These are phyloP conservation scores for Zapornia atra DNA, from an alignment of 2,113 vertebrate species.

Conservation along the genomic window DNA sequence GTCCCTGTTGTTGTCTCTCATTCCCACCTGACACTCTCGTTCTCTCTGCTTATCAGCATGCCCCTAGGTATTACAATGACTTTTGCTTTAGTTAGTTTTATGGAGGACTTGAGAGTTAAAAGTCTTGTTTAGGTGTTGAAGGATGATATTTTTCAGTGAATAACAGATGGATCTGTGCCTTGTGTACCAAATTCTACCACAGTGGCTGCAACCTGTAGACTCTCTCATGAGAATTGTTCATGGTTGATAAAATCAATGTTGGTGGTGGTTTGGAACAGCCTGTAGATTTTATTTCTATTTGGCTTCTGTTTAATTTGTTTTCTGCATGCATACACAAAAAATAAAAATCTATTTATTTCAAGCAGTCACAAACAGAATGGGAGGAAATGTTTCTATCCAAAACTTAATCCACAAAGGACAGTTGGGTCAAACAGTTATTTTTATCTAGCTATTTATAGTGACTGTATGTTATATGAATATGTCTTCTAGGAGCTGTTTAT, in stretches of 20 bases:
- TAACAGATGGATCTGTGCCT: background rate
- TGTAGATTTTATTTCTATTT: slow-evolving; percentile 30
- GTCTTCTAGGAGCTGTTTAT: background rate
- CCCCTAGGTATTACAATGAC: background rate
- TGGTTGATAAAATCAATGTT: background rate
- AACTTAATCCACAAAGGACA: background rate
- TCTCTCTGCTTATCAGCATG: background rate
- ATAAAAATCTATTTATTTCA: slow-evolving; percentile 36
- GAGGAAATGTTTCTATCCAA: slow-evolving; percentile 23
- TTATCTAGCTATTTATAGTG: background rate
- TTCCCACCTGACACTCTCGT: background rate
- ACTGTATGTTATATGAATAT: background rate
- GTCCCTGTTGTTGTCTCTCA: background rate
- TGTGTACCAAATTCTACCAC: background rate
- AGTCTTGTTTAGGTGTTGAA: background rate
- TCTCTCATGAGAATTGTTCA: background rate
- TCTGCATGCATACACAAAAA: background rate
- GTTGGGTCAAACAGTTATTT: slow-evolving; percentile 10
- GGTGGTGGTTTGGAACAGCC: background rate
- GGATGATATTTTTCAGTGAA: background rate
- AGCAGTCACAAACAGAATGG: background rate
- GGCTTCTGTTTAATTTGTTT: slow-evolving; percentile 9
- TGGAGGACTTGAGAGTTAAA: background rate
- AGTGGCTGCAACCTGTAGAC: background rate
- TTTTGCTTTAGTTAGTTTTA: background rate